Conservation (phyloP, 2,113 vertebrate species). For the Odocoileus virginianus region DNA sequence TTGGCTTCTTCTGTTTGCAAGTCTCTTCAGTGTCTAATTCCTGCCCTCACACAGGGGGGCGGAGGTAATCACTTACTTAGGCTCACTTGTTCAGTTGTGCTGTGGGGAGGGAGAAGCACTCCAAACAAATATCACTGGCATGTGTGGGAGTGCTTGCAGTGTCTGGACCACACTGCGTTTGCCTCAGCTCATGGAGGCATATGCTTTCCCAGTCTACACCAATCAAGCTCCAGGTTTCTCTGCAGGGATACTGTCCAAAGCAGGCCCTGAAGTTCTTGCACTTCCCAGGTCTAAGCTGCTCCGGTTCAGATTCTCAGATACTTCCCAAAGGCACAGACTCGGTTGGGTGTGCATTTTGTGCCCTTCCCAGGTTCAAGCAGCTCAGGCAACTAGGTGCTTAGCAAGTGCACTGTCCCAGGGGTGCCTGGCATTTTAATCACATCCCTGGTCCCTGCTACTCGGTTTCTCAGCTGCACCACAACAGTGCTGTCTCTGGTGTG, state of each 20-base stretch:
- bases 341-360: background rate
- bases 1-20: background rate
- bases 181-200: background rate
- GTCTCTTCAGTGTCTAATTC: background rate
- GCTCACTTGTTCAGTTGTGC: background rate
- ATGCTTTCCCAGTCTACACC: background rate
- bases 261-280: rapidly evolving
- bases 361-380: background rate
- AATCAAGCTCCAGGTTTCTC: background rate
- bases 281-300: background rate
- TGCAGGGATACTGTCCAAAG: background rate
- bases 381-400: background rate
- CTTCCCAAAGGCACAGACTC: background rate
- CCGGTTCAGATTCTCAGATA: background rate
- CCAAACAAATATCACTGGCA: background rate
- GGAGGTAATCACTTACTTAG: background rate
- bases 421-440: background rate
- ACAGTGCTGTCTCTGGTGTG: background rate
- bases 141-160: background rate
- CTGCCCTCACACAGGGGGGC: background rate
- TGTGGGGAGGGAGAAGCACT: background rate
- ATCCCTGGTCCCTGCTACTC: background rate
- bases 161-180: background rate
- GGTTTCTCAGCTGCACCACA: rapidly evolving
- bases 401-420: rapidly evolving